Evolutionary conservation across 2,113 vertebrate genomes (phyloP).

Genomic region (Hepsetus odoe): DNA sequence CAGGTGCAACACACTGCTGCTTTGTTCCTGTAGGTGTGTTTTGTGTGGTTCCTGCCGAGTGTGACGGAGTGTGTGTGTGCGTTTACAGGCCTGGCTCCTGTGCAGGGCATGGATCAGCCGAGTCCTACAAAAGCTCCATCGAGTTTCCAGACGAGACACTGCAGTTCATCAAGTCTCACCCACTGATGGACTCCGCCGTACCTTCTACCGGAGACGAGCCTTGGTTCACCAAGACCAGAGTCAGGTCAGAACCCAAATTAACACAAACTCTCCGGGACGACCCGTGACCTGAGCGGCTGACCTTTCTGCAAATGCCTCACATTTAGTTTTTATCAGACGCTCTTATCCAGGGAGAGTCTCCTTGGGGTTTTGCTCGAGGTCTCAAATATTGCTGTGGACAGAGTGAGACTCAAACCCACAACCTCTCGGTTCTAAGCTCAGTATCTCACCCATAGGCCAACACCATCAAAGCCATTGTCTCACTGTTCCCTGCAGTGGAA

Average conservation of each 20-base stretch:
- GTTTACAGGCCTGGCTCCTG: conserved; percentile 91
- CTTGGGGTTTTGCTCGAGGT: too few species aligned
- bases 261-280: not conserved
- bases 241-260: conserved; percentile 79
- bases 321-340: too few species aligned
- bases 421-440: too few species aligned
- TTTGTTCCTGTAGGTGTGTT: conserved; percentile 14
- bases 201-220: conserved; percentile 91
- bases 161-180: conserved; percentile 97
- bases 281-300: not conserved
- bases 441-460: too few species aligned
- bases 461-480: too few species aligned
- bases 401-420: too few species aligned
- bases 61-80: conserved; percentile 51
- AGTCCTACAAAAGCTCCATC: conserved; percentile 90
- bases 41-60: conserved; percentile 65
- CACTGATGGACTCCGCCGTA: conserved; percentile 93
- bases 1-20: conserved; percentile 55
- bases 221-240: conserved; percentile 98
- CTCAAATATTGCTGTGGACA: too few species aligned
- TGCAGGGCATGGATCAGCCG: conserved; percentile 88
- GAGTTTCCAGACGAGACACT: conserved; percentile 97
- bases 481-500: too few species aligned
- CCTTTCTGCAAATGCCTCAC: not conserved
- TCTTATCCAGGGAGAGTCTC: too few species aligned